Evolutionary conservation across 2,113 vertebrate genomes (phyloP).

Genomic region (Isichthys henryi): DNA sequence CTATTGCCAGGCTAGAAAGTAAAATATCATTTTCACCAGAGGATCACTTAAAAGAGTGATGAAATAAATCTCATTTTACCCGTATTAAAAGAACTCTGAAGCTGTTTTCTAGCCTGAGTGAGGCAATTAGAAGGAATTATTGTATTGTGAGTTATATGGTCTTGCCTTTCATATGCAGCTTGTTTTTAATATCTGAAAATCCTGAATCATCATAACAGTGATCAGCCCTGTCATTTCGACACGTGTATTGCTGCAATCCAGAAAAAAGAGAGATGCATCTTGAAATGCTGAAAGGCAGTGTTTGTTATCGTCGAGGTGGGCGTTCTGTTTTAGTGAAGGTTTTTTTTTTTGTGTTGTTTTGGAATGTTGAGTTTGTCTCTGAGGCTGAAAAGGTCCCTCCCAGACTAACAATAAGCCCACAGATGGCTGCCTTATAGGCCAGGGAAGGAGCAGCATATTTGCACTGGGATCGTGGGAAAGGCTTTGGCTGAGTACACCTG

Average conservation of each 20-base stretch:
- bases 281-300: background rate
- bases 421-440: constrained; percentile 62
- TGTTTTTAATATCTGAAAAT: background rate
- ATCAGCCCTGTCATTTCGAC: background rate
- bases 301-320: constrained; percentile 43
- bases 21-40: background rate
- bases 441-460: constrained; percentile 58
- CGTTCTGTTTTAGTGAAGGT: constrained; percentile 29
- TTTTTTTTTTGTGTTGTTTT: constrained; percentile 46
- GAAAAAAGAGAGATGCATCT: background rate
- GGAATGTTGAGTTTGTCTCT: constrained; percentile 66
- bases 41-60: background rate
- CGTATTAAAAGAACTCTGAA: background rate
- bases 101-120: background rate
- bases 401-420: constrained; percentile 60
- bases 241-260: background rate
- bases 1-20: background rate
- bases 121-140: background rate
- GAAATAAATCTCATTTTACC: background rate
- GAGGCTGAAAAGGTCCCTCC: constrained; percentile 62
- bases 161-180: background rate
- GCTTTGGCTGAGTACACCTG: constrained; percentile 66
- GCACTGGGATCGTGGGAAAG: constrained; percentile 68
- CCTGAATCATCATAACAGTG: background rate
- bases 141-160: background rate